Conservation (phyloP, 2,888 invertebrate species). For the Sepioteuthis lessoniana region DNA sequence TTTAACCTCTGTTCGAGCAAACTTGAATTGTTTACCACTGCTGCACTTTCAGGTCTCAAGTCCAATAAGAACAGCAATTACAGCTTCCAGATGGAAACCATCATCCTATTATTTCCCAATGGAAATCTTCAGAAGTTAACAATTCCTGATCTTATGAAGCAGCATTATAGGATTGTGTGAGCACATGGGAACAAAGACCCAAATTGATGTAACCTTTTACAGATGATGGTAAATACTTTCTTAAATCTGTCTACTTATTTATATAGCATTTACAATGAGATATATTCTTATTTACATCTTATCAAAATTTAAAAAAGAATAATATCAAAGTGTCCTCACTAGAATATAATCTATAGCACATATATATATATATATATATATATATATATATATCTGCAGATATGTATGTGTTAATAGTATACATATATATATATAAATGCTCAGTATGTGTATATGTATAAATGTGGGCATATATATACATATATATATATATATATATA, state of each 20-base stretch:
- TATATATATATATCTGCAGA: too few species aligned
- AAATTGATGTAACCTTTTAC: not conserved
- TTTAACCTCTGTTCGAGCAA: not conserved
- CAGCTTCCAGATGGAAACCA: constrained; percentile 1
- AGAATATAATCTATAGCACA: too few species aligned
- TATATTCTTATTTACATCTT: too few species aligned
- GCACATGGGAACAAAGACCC: not conserved
- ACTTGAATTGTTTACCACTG: not conserved
- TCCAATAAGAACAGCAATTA: not conserved
- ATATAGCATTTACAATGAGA: not conserved
- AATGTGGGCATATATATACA: too few species aligned
- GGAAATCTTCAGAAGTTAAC: not conserved
- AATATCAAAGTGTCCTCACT: too few species aligned
- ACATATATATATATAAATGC: too few species aligned
- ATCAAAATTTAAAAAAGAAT: too few species aligned
- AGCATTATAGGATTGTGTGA: not conserved
- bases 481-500: too few species aligned
- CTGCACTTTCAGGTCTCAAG: not conserved
- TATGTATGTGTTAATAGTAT: too few species aligned
- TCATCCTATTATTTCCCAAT: not conserved
- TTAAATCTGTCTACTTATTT: not conserved
- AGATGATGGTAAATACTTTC: not conserved
- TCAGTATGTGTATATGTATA: too few species aligned
- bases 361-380: too few species aligned
- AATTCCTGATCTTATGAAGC: not conserved